Evolutionary conservation across 1,140 invertebrate genomes (phyloP).

Genomic region (Sminthurides bifidus): DNA sequence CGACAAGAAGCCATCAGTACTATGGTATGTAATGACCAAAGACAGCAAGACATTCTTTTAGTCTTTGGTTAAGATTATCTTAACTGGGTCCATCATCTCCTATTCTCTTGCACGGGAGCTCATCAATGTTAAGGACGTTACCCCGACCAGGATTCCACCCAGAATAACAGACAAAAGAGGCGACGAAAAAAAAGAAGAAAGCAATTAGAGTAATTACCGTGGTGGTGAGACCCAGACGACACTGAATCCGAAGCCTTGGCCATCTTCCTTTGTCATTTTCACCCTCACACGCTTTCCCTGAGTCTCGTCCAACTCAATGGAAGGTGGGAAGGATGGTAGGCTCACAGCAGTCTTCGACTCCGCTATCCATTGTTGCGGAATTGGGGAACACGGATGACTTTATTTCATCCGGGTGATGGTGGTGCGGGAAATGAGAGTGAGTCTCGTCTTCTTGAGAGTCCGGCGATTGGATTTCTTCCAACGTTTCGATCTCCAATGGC

Average conservation of each 20-base stretch:
- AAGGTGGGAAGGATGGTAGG: slow-evolving; percentile 1
- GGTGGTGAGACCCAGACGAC: slow-evolving; percentile 30
- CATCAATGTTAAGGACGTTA: too few relatives aligned
- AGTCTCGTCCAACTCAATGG: slow-evolving; percentile 15
- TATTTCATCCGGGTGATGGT: neutral
- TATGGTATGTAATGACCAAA: too few relatives aligned
- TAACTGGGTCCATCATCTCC: too few relatives aligned
- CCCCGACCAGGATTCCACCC: neutral
- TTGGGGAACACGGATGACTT: slow-evolving; percentile 19
- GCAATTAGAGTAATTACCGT: slow-evolving; percentile 25
- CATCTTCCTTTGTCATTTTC: slow-evolving; percentile 15
- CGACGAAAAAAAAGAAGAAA: neutral
- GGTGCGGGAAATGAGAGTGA: neutral
- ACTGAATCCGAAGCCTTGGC: slow-evolving; percentile 25
- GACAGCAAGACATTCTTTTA: too few relatives aligned
- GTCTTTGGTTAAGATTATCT: too few relatives aligned
- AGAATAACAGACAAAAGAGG: neutral
- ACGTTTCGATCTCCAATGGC: slow-evolving; percentile 10
- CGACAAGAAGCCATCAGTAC: too few relatives aligned
- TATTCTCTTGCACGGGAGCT: too few relatives aligned
- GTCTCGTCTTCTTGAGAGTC: neutral
- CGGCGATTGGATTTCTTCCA: slow-evolving; percentile 4
- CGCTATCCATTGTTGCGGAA: slow-evolving; percentile 28
- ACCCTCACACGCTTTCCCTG: slow-evolving; percentile 14
- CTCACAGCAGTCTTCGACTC: slow-evolving; percentile 28